Conservation (phyloP, 1,140 invertebrate genomes). For the Odontomachus brunneus region DNA sequence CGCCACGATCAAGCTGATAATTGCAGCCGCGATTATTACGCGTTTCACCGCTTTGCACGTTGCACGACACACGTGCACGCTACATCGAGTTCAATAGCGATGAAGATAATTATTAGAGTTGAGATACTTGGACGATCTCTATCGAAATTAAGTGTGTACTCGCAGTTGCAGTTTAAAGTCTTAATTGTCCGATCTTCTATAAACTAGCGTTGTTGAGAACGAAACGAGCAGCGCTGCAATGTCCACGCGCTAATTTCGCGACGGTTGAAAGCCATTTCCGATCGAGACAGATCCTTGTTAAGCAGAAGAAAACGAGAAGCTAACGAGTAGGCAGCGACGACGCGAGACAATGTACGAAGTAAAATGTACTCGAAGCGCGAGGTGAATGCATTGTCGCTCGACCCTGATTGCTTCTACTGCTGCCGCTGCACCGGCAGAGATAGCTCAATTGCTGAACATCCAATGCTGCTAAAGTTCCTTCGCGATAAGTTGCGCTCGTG, state of each 20-base stretch:
- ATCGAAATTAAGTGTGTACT: background rate
- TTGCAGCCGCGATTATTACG: background rate
- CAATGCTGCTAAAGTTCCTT: slow-evolving; percentile 77
- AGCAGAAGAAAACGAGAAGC: slow-evolving; percentile 43
- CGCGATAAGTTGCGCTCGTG: slow-evolving; percentile 65
- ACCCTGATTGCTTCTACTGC: slow-evolving; percentile 75
- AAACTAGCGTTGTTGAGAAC: background rate
- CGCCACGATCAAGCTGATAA: background rate
- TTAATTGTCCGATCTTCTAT: background rate
- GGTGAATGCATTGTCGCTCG: slow-evolving; percentile 77
- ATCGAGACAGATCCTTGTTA: slow-evolving; percentile 15
- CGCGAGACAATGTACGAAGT: slow-evolving; percentile 70
- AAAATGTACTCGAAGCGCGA: slow-evolving; percentile 73
- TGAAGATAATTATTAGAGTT: no score
- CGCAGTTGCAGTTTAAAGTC: background rate
- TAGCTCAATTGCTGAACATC: slow-evolving; percentile 77
- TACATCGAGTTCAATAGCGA: no score
- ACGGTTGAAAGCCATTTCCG: slow-evolving; percentile 26
- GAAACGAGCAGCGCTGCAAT: background rate
- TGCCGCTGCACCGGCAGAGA: slow-evolving; percentile 68
- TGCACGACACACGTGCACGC: no score
- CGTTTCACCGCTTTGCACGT: background rate
- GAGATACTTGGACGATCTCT: no score
- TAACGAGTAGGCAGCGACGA: slow-evolving; percentile 51
- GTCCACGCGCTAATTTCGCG: background rate